Base-by-base conservation (phyloP, 1,140 invertebrate species). In the Drosophila kohkoa region DNA sequence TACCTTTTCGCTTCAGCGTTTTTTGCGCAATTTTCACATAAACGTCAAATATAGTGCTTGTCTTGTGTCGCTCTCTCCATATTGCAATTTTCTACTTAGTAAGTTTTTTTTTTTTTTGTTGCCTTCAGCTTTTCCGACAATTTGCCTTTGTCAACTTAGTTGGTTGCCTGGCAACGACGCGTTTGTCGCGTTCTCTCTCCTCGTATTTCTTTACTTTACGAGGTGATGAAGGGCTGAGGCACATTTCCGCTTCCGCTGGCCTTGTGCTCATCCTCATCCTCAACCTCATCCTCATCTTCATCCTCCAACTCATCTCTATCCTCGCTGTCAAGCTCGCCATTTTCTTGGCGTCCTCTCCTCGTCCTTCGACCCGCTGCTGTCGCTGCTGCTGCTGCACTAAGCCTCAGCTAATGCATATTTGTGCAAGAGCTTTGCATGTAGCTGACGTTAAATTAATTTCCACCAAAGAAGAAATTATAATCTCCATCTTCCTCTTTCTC, bases 391-490 rank as follows among this genome's bases (percentile, higher is more conserved):
- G 20, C 59, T 66, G 63, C 68, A 66, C 69, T 88, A 83, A 88
- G 83, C 77, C 71, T 51, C 55, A n/a, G 55, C 81, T 89, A 88
- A 89, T 88, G 85, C 83, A 89, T 89, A 81, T 83, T 88, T 88
- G 77, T 83, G 81, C 77, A 68, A 77, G 54, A 63, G 77, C 77
- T 81, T 83, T 78, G 73, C 73, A 66, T 80, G 70, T 75, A 51
- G 85, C 77, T 83, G 85, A 83, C 85, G 81, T 83, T 88, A 88
- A 88, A 88, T 88, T 89, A 88, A 88, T 88, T 89, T 88, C 77
- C 77, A 67, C 60, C 59, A 62, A 77, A 89, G 77, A 77, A 89
- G 77, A 83, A 88, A 83, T 89, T 89, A 75, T 88, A 78, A 79
- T 80, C 70, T 57, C 48, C 25, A 5, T 30, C 35, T 41, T 32